Conservation (phyloP, 2,888 invertebrate genomes). For the Aquatica leii region DNA sequence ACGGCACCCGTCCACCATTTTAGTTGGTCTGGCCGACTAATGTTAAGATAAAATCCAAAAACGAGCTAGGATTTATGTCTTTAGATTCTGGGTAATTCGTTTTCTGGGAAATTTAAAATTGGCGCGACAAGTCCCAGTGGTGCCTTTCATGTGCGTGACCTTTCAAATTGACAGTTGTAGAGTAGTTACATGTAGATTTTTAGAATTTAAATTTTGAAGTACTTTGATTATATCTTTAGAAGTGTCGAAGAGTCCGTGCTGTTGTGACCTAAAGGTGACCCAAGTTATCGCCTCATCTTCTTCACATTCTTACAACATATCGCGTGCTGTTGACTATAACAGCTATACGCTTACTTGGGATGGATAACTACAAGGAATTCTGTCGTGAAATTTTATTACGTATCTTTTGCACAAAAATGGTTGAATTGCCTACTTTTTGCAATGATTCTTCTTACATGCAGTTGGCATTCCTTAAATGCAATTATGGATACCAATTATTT, state of each 20-base stretch:
- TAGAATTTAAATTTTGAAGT: constrained; percentile 35
- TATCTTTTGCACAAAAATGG: constrained; percentile 45
- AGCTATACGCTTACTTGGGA: constrained; percentile 45
- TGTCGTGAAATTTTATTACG: constrained; percentile 48
- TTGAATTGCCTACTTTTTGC: constrained; percentile 43
- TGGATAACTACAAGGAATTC: constrained; percentile 47
- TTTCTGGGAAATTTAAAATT: constrained; percentile 22
- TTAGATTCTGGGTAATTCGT: neutral
- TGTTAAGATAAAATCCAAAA: neutral
- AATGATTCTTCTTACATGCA: constrained; percentile 42
- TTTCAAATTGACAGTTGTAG: constrained; percentile 17
- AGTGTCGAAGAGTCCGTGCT: constrained; percentile 38
- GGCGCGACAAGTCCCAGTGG: constrained; percentile 24
- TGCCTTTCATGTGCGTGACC: constrained; percentile 14
- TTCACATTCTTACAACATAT: constrained; percentile 45
- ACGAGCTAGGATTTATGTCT: neutral
- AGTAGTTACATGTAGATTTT: constrained; percentile 29
- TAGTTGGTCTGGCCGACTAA: no score
- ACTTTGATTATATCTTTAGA: constrained; percentile 29
- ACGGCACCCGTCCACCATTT: no score
- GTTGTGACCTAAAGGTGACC: constrained; percentile 34
- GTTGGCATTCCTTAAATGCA: constrained; percentile 46
- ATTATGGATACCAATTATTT: constrained; percentile 45
- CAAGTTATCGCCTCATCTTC: constrained; percentile 36
- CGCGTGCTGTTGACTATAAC: constrained; percentile 42